Evolutionary conservation across 2,797 vertebrate genomes (phyloP).

Genomic region (Micromesistius poutassou): DNA sequence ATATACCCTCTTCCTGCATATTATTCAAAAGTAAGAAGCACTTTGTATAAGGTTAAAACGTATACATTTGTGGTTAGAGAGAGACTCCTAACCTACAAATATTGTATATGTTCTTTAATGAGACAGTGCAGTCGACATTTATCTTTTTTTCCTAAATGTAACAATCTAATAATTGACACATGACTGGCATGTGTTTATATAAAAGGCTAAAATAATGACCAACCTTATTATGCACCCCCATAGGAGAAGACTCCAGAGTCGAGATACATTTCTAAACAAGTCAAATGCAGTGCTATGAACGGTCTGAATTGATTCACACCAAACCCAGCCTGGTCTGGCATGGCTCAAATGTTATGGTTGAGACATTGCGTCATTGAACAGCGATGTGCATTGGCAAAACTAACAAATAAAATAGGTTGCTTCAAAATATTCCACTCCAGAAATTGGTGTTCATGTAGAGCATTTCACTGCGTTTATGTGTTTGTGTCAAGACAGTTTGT

Average conservation of each 20-base stretch:
- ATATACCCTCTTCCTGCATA: neutral
- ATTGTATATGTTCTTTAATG: neutral
- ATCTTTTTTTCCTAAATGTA: neutral
- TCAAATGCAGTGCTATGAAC: neutral
- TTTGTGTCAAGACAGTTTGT: conserved; percentile 8
- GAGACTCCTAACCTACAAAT: neutral
- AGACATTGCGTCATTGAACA: neutral
- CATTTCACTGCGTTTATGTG: neutral
- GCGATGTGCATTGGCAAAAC: neutral
- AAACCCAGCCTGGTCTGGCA: neutral
- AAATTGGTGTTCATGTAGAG: neutral
- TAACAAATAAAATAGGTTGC: neutral
- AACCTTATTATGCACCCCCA: neutral
- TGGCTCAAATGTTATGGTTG: neutral
- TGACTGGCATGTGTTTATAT: neutral
- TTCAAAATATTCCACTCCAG: neutral
- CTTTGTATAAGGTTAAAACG: neutral
- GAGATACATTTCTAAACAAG: neutral
- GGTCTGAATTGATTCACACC: too few species aligned
- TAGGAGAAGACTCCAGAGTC: neutral
- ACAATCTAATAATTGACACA: neutral
- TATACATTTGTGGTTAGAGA: neutral
- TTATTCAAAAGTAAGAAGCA: neutral
- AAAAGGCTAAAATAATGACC: neutral
- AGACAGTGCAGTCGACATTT: neutral